Conservation (phyloP, 2,888 invertebrate species). For the Diploptera punctata region DNA sequence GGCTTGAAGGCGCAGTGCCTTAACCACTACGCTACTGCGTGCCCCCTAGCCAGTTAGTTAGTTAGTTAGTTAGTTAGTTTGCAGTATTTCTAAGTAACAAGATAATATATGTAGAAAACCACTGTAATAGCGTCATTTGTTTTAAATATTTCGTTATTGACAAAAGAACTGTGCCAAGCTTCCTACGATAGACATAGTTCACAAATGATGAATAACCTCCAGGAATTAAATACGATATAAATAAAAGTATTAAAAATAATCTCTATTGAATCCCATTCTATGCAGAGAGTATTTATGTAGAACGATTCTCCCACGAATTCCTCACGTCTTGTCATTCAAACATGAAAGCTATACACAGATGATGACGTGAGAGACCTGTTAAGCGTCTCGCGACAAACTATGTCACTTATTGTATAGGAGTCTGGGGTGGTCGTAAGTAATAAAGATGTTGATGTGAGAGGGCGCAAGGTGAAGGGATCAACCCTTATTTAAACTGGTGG, state of each 20-base stretch:
- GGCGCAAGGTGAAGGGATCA: slow-evolving; percentile 14
- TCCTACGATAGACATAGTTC: not conserved
- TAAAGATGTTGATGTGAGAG: not conserved
- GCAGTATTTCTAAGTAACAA: no score
- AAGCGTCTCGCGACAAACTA: not conserved
- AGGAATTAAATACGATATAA: slow-evolving; percentile 20
- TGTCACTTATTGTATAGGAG: not conserved
- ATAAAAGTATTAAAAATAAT: not conserved
- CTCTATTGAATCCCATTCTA: not conserved
- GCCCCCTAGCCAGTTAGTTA: no score
- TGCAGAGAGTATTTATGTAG: not conserved
- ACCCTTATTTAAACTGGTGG: not conserved
- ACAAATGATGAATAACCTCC: slow-evolving; percentile 23
- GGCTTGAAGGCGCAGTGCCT: no score
- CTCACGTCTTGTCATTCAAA: not conserved
- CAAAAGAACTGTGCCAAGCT: no score
- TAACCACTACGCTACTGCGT: no score
- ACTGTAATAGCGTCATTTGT: no score
- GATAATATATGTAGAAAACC: no score
- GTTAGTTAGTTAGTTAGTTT: no score
- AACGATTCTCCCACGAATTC: not conserved
- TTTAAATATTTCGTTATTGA: no score
- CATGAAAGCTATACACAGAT: not conserved
- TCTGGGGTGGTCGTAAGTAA: not conserved
- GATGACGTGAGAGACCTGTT: not conserved